Conservation (phyloP, 2,113 vertebrate species). For the Chaenocephalus aceratus region DNA sequence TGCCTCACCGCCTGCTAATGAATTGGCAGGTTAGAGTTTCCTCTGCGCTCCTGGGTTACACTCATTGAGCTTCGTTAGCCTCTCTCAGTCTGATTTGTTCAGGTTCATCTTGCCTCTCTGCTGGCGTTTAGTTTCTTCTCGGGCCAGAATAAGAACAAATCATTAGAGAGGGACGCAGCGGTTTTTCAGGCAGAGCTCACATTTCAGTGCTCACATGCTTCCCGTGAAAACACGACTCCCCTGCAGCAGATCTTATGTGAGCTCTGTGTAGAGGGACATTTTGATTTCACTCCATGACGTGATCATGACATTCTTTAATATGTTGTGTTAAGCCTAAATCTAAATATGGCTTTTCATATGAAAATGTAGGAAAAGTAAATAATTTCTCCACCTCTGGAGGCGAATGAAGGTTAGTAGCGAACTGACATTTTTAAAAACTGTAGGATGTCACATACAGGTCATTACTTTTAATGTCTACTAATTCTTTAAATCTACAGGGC, state of each 20-base stretch:
- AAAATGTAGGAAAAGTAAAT: background rate
- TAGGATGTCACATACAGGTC: background rate
- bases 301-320: background rate
- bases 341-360: background rate
- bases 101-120: constrained; percentile 48
- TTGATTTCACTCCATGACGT: constrained; percentile 2
- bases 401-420: too few relatives aligned
- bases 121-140: constrained; percentile 57
- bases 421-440: too few relatives aligned
- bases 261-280: background rate
- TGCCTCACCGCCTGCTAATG: constrained; percentile 24
- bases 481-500: background rate
- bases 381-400: too few relatives aligned
- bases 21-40: constrained; percentile 60
- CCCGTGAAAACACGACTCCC: constrained; percentile 20
- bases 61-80: background rate
- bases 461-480: background rate
- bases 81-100: constrained; percentile 11
- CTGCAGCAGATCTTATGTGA: constrained; percentile 1
- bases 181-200: background rate
- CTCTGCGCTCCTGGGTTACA: constrained; percentile 46
- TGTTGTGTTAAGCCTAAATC: background rate
- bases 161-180: constrained; percentile 6
- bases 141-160: constrained; percentile 35
- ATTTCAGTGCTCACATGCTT: constrained; percentile 59